Conservation (phyloP, 2,113 vertebrate species). For the Perccottus glenii region DNA sequence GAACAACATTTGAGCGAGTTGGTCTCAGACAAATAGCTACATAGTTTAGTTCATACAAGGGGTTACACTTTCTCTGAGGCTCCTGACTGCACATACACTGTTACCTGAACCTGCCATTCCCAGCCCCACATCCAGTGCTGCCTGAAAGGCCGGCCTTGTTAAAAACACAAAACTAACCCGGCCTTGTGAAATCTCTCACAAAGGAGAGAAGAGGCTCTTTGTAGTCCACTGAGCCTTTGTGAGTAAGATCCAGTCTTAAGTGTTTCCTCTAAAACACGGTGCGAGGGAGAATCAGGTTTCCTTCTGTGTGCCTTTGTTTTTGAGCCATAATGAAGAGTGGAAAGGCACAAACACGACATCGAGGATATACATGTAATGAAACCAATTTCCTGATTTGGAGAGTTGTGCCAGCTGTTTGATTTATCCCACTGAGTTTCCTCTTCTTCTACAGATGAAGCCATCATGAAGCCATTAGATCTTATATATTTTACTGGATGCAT, state of each 20-base stretch:
- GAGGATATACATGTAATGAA: constrained; percentile 42
- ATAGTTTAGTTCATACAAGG: background rate
- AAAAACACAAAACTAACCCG: constrained; percentile 30
- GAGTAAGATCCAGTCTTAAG: constrained; percentile 34
- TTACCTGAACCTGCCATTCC: constrained; percentile 64
- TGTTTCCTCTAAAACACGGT: constrained; percentile 56
- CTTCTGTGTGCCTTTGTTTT: constrained; percentile 53
- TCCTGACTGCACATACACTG: constrained; percentile 26
- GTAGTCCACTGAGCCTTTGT: constrained; percentile 45
- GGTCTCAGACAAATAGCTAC: background rate
- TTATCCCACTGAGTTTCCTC: constrained; percentile 34
- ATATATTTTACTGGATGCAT: too few species aligned
- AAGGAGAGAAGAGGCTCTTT: constrained; percentile 66
- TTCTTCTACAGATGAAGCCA: background rate
- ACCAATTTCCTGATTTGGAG: constrained; percentile 54
- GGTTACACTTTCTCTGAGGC: background rate
- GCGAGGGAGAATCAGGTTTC: constrained; percentile 47
- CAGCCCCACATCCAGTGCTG: constrained; percentile 29
- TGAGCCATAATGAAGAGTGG: constrained; percentile 53
- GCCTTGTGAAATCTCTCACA: constrained; percentile 52
- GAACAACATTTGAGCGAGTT: too few species aligned
- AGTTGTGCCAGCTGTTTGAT: constrained; percentile 22
- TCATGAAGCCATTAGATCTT: too few species aligned
- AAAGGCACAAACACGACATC: constrained; percentile 42
- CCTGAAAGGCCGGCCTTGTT: constrained; percentile 64